Evolutionary conservation across 1,140 invertebrate species (phyloP), one percentile per base, ranked within the genome.

Genomic region (Chrysopa pallens): DNA sequence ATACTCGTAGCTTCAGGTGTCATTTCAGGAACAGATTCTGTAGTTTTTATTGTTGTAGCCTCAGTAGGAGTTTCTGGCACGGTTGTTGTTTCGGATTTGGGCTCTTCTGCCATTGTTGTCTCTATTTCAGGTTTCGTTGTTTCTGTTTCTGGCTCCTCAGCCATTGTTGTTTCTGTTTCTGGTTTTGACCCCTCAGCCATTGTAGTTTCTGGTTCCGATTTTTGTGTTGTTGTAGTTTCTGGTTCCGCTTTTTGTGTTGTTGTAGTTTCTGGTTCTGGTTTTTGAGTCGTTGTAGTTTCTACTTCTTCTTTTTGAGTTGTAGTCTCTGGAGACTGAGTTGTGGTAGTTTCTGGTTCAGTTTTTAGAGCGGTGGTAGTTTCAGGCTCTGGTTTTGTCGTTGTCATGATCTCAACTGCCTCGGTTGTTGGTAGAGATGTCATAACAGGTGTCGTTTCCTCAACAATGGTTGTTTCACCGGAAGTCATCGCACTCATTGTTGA

Each of bases 1-100:
- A 33, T 4, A 11, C 3, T 11, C 2, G n/a, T 12, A 4, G 6
- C 6, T 11, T 33, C n/a, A 4, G 31, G 8, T 11, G 31, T 33
- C n/a, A 33, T 33, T 12, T 33, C 31, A 4, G 31, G 8, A 33
- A 6, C n/a, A 11, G 8, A 11, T 33, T 33, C 31, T 39, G 39
- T 46, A 40, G 41, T 44, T 40, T 39, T 42, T 29, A 15, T 17
- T 15, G 28, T 14, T 31, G 13, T 33, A 33, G 8, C 2, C 31
- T 12, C n/a, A 11, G 31, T 33, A 2, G 31, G n/a, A 11, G n/a
- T 33, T 11, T 33, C 31, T 40, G 39, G 42, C 39, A 38, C 42
- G 36, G 42, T 42, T 11, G 9, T 17, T 15, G 29, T 14, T 31
- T 11, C 8, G 36, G 3, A n/a, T 23, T 11, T 38, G 11, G 31